Conservation (phyloP, 2,888 invertebrate species). For the Calameuta idolon region DNA sequence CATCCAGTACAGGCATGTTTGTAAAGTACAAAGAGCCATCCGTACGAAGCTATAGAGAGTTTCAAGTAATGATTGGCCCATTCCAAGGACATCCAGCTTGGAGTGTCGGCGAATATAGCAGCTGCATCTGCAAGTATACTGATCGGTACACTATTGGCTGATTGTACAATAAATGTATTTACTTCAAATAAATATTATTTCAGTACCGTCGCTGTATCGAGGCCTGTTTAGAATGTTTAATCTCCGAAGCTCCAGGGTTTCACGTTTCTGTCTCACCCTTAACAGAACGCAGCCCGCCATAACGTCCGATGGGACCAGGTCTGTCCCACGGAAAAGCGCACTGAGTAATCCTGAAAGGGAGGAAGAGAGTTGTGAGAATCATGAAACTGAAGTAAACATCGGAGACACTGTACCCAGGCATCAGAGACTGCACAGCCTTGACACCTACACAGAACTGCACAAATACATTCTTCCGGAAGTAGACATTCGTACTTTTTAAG, state of each 20-base stretch:
- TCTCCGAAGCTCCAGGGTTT: conserved; percentile 78
- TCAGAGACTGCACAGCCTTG: too few relatives aligned
- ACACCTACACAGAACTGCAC: too few relatives aligned
- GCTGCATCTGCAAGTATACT: conserved; percentile 65
- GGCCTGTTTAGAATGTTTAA: conserved; percentile 76
- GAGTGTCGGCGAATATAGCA: conserved; percentile 74
- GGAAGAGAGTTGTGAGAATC: too few relatives aligned
- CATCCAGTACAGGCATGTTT: conserved; percentile 81
- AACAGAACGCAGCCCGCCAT: conserved; percentile 89
- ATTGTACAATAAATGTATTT: too few relatives aligned
- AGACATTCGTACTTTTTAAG: too few relatives aligned
- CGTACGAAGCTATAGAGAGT: conserved; percentile 86
- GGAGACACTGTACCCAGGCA: too few relatives aligned
- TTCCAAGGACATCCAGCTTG: conserved; percentile 85
- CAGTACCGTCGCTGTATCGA: conserved; percentile 74
- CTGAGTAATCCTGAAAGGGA: conserved; percentile 75
- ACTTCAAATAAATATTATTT: background rate
- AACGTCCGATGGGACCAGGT: conserved; percentile 89
- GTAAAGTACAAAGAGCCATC: conserved; percentile 89
- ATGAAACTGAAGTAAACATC: too few relatives aligned
- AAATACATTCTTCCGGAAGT: too few relatives aligned
- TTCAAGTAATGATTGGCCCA: conserved; percentile 82
- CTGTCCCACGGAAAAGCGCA: conserved; percentile 84
- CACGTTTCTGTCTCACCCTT: conserved; percentile 80
- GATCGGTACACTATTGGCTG: background rate